phyloP scores from a whole-genome alignment of 1,140 invertebrate species.

The Zaprionus gabonicus region DNA sequence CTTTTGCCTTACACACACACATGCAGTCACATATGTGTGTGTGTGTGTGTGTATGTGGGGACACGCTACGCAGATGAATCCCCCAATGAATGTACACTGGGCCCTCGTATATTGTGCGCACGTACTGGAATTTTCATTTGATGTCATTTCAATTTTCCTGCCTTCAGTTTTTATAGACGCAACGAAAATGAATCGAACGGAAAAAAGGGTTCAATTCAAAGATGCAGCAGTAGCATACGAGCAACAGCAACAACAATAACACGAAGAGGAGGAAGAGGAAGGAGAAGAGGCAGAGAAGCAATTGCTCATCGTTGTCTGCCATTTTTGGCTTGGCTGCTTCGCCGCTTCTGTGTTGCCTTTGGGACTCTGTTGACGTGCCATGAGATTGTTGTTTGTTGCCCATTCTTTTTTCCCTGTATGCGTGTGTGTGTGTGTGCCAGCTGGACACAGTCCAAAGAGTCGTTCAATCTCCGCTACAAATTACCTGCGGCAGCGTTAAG shows the following conservation, averaged over 20 bases:
- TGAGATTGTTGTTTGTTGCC: slow-evolving; percentile 54
- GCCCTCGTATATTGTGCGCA: slow-evolving; percentile 67
- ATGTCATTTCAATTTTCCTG: slow-evolving; percentile 81
- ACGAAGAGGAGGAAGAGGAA: background rate
- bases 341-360: slow-evolving; percentile 40
- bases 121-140: slow-evolving; percentile 81
- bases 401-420: slow-evolving; percentile 1
- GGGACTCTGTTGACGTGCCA: slow-evolving; percentile 60
- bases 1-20: slow-evolving; percentile 47
- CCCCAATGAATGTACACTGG: slow-evolving; percentile 60
- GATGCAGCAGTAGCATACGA: slow-evolving; percentile 46
- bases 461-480: slow-evolving; percentile 65
- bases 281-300: slow-evolving; percentile 20
- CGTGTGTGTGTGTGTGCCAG: slow-evolving; percentile 23
- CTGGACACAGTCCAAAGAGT: slow-evolving; percentile 45
- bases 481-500: slow-evolving; percentile 64
- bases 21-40: background rate
- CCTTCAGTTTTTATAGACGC: slow-evolving; percentile 72
- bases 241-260: slow-evolving; percentile 40
- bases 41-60: background rate
- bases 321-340: slow-evolving; percentile 44
- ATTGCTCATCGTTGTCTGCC: slow-evolving; percentile 51
- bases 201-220: slow-evolving; percentile 79
- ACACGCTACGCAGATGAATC: slow-evolving; percentile 26
- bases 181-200: slow-evolving; percentile 65